Evolutionary conservation across 2,113 vertebrate genomes (phyloP).

Genomic region (Gobio gobio): DNA sequence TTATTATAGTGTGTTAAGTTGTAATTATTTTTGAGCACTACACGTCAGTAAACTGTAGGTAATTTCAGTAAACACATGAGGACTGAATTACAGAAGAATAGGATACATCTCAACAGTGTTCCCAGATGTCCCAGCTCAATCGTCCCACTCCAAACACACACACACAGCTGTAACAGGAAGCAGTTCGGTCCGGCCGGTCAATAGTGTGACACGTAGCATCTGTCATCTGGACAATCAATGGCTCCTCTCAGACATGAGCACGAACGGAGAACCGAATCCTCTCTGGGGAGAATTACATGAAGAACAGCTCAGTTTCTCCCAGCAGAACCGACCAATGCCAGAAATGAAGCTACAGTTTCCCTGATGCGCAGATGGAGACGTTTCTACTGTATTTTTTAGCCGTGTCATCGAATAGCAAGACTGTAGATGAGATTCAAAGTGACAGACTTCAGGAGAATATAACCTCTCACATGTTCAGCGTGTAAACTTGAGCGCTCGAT

Average conservation of each 20-base stretch:
- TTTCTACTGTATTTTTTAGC: neutral
- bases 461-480: neutral
- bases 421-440: neutral
- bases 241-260: neutral
- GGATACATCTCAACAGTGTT: neutral
- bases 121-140: neutral
- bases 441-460: constrained; percentile 8
- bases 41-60: neutral
- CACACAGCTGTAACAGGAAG: constrained; percentile 20
- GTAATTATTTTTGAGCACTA: neutral
- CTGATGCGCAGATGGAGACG: neutral
- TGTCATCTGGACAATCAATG: constrained; percentile 25
- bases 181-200: neutral
- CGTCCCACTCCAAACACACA: constrained; percentile 7
- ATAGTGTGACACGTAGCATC: constrained; percentile 32
- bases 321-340: neutral
- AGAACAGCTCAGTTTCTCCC: constrained; percentile 17
- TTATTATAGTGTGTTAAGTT: neutral
- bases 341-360: neutral
- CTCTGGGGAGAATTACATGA: neutral
- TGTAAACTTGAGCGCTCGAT: neutral
- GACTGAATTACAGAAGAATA: neutral
- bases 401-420: neutral
- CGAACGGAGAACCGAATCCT: neutral
- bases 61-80: neutral